Evolutionary conservation across 2,113 vertebrate species (phyloP), one percentile per base, ranked within the genome.

Genomic region (Cyanoramphus novaezelandiae): DNA sequence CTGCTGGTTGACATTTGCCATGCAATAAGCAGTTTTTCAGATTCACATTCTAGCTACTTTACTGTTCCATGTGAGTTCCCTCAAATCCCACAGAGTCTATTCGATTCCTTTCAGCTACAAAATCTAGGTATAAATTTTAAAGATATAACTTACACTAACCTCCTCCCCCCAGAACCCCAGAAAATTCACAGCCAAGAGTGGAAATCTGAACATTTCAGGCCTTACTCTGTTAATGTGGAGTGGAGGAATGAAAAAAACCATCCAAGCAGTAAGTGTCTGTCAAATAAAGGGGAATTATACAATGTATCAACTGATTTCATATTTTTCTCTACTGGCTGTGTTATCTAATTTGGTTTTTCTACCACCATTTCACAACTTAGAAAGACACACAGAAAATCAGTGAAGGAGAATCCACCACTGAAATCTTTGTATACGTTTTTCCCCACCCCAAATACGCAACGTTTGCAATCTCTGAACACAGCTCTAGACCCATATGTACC

Each of bases 1-100:
- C 69, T 82, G 74, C 64, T 94, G 76, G 41, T 57, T 96, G 94
- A 96, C 69, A 96, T 92, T 90, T 94, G 87, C 78, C 77, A 96
- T 82, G 53, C 67, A 96, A 88, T 90, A 92, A 88, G 90, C 55
- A 90, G 82, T 70, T 92, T 95, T 96, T 96, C 90, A 97, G 63
- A 90, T 82, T 82, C 67, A 63, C 59, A 82, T 81, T 92, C 69
- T 91, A 95, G 49, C 20, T 90, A 88, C 55, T 72, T 69, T 50
- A 86, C 60, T 90, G 65, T 70, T 93, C 52, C 50, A 79, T 47
- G 5, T 37, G n/a, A 82, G 37, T 59, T 82, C 33, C 43, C 55
- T 88, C 83, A 95, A 96, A 92, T 90, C 62, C 64, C 77, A 57
- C 20, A 52, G 79, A 80, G 50, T 82, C 70, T 75, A 75, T 17